These are phyloP conservation scores for Carassius carassius DNA, from an alignment of 2,113 vertebrate species.

Conservation along the genomic window DNA sequence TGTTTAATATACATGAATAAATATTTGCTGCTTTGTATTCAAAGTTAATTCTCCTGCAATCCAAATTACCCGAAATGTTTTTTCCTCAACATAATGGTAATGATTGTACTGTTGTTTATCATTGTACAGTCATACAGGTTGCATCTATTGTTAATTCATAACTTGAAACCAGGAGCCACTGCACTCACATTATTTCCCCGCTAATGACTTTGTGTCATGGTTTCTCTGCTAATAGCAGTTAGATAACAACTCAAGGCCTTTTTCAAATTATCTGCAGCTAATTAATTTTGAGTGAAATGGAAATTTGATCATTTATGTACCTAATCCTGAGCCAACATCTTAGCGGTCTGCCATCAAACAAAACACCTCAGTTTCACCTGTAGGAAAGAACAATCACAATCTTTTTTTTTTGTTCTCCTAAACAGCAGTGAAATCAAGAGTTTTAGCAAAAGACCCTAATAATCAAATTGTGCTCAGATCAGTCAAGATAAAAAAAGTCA, in stretches of 20 bases:
- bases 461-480: background rate
- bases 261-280: background rate
- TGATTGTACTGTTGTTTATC: slow-evolving; percentile 37
- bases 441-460: background rate
- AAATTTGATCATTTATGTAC: background rate
- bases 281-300: slow-evolving; percentile 1
- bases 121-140: slow-evolving; percentile 32
- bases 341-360: background rate
- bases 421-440: background rate
- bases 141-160: slow-evolving; percentile 37
- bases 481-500: background rate
- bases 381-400: background rate
- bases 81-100: slow-evolving; percentile 33
- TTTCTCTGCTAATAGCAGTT: slow-evolving; percentile 16
- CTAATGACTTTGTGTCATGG: slow-evolving; percentile 9
- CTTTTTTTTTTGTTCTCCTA: background rate
- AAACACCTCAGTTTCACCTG: background rate
- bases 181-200: background rate
- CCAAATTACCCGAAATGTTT: slow-evolving; percentile 51
- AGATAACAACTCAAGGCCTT: slow-evolving; percentile 6
- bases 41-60: slow-evolving; percentile 43
- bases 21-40: slow-evolving; percentile 46
- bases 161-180: background rate
- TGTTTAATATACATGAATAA: slow-evolving; percentile 53
- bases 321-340: background rate